Evolutionary conservation across 30 jellyfish, hydroid and myxozoan species (phyloP).

Genomic region (Hydractinia symbiolongicarpus): DNA sequence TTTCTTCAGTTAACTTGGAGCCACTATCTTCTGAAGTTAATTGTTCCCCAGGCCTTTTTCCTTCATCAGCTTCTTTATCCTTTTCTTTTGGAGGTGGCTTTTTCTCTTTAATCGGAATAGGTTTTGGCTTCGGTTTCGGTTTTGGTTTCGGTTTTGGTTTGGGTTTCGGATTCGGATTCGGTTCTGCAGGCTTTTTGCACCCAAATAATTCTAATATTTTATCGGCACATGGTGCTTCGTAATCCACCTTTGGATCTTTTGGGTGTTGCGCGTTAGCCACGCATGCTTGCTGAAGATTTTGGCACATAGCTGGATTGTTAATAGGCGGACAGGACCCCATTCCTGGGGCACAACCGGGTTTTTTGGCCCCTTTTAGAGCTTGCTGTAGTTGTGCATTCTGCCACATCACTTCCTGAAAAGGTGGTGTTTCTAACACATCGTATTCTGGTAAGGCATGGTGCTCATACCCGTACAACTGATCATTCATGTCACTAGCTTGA

Average conservation of each 20-base stretch:
- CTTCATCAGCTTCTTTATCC: background rate
- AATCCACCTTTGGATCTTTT: constrained; percentile 38
- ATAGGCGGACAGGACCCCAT: constrained; percentile 56
- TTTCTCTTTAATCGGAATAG: background rate
- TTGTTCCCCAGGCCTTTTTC: background rate
- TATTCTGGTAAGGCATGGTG: constrained; percentile 91
- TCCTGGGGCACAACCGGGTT: constrained; percentile 48
- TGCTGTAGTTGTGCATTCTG: constrained; percentile 28
- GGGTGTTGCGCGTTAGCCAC: constrained; percentile 51
- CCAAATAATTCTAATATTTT: constrained; percentile 69
- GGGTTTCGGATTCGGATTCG: constrained; percentile 26
- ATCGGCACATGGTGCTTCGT: constrained; percentile 82
- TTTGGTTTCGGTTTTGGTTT: constrained; percentile 24
- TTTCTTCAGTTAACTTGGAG: background rate
- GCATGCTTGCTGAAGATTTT: constrained; percentile 40
- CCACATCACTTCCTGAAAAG: constrained; percentile 52
- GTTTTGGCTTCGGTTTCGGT: constrained; percentile 20
- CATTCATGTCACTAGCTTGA: constrained; percentile 27
- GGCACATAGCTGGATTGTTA: constrained; percentile 6
- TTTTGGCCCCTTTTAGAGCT: constrained; percentile 23
- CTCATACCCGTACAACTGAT: constrained; percentile 60
- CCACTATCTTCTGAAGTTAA: constrained; percentile 2
- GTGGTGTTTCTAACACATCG: constrained; percentile 87
- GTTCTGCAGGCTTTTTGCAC: constrained; percentile 45
- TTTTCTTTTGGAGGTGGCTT: constrained; percentile 13